phyloP scores from a whole-genome alignment of 2,888 invertebrate species.

The Pseudoips prasinana region DNA sequence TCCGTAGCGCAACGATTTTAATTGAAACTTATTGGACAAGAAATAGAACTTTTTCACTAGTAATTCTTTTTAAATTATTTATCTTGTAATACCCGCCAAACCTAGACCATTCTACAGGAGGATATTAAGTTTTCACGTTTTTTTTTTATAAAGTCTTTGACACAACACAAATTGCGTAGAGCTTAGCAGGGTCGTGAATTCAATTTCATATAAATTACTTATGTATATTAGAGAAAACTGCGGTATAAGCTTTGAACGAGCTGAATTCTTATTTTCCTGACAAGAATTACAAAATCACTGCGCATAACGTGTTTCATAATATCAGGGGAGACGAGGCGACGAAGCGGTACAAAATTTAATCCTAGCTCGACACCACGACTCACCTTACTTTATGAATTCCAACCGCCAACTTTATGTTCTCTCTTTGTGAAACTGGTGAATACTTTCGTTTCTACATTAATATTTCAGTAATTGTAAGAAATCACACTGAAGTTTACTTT shows the following conservation, averaged over 20 bases:
- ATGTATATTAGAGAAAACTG: constrained; percentile 14
- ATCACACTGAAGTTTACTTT: too few relatives aligned
- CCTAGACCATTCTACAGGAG: too few relatives aligned
- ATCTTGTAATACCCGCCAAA: too few relatives aligned
- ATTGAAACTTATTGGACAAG: constrained; percentile 45
- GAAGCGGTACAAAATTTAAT: constrained; percentile 45
- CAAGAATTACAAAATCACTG: constrained; percentile 36
- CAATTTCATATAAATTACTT: too few relatives aligned
- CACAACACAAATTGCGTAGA: too few relatives aligned
- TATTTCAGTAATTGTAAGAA: too few relatives aligned
- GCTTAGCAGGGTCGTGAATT: too few relatives aligned
- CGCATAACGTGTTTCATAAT: constrained; percentile 42
- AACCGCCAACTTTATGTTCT: constrained; percentile 17
- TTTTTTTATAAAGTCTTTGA: too few relatives aligned
- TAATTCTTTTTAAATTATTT: too few relatives aligned
- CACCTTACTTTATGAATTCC: constrained; percentile 18
- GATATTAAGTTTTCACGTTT: too few relatives aligned
- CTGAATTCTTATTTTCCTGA: constrained; percentile 38
- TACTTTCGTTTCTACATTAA: too few relatives aligned
- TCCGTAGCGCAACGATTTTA: constrained; percentile 34
- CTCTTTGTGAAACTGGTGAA: constrained; percentile 8
- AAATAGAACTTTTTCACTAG: constrained; percentile 5
- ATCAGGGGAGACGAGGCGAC: constrained; percentile 27
- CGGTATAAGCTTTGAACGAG: constrained; percentile 34
- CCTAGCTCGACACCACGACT: constrained; percentile 16